Evolutionary conservation across 1,140 invertebrate species (phyloP), one percentile per base, ranked within the genome.

Genomic region (Drosophila melanica): DNA sequence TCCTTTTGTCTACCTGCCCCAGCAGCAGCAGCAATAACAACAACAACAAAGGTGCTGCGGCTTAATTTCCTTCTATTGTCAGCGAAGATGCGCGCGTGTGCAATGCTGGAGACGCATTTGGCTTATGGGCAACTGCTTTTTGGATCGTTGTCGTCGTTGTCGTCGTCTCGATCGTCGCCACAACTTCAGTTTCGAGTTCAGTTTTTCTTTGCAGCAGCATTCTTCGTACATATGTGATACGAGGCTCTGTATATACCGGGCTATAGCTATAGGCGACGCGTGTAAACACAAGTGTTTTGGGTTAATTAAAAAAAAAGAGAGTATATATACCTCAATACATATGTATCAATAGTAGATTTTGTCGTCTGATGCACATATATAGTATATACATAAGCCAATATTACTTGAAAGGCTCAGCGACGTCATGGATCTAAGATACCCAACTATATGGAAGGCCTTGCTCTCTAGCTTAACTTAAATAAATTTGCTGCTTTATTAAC

Each of bases 221-320:
- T 73, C 64, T 68, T 73, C 65, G 42, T 60, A 81, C 65, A 35
- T 60, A 81, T 68, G 63, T 65, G 64, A 85, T 73, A 76, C 47
- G 44, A 55, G 47, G 41, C 55, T 39, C 47, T 12, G 35, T 59
- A 70, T 39, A 69, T 73, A 73, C 48, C 41, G 10, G 47, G 54
- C 44, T 47, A 44, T 44, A 50, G 37, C 14, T 60, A 60, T 77
- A 65, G 33, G 71, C 65, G 70, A 75, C 77, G 76, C 84, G 81
- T 84, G 84, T 87, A 87, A 87, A 87, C 84, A 87, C 84, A 87
- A 89, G 84, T 89, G 84, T 89, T 89, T 89, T 89, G 69, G 62
- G 54, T 90, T 89, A 89, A 89, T 89, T 89, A 84, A 89, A 89
- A 85, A 85, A 86, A 79, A 63, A 63, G 58, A 74, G 48, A 54